Conservation (phyloP, 2,888 invertebrate species). For the Cecidostiba fungosa region DNA sequence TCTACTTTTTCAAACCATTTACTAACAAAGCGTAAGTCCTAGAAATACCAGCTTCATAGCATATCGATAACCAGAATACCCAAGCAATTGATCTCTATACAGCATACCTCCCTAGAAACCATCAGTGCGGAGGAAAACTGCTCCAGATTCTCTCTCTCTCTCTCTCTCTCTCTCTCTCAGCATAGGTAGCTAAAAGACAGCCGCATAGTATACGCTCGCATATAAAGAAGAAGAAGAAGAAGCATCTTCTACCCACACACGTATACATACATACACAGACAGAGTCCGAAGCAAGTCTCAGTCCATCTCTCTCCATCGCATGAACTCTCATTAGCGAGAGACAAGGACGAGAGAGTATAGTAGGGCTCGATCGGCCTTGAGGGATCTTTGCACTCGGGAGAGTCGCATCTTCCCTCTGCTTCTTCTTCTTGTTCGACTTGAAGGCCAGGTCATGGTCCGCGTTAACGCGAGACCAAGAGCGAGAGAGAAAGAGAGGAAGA, state of each 20-base stretch:
- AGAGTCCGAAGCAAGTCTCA: not conserved
- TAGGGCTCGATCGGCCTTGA: slow-evolving; percentile 73
- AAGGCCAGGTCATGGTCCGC: slow-evolving; percentile 76
- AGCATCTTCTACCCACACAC: not conserved
- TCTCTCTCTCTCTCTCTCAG: not conserved
- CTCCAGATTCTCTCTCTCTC: not conserved
- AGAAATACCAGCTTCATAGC: not conserved
- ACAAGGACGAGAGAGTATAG: slow-evolving; percentile 72
- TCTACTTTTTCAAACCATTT: not conserved
- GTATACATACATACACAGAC: not conserved
- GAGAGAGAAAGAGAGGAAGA: not conserved
- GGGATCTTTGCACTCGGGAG: slow-evolving; percentile 78
- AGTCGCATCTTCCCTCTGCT: slow-evolving; percentile 70
- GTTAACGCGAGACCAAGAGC: slow-evolving; percentile 35
- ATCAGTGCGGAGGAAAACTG: not conserved
- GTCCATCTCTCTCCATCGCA: slow-evolving; percentile 27
- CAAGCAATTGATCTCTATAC: not conserved
- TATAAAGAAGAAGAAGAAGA: slow-evolving; percentile 12
- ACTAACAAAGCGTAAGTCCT: not conserved
- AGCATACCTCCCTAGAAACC: not conserved
- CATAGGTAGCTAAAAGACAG: not conserved
- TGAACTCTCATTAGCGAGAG: slow-evolving; percentile 73
- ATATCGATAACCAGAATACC: not conserved
- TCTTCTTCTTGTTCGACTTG: slow-evolving; percentile 65
- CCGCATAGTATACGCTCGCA: not conserved